Conservation (phyloP, 2,888 invertebrate genomes). For the Busseola fusca region DNA sequence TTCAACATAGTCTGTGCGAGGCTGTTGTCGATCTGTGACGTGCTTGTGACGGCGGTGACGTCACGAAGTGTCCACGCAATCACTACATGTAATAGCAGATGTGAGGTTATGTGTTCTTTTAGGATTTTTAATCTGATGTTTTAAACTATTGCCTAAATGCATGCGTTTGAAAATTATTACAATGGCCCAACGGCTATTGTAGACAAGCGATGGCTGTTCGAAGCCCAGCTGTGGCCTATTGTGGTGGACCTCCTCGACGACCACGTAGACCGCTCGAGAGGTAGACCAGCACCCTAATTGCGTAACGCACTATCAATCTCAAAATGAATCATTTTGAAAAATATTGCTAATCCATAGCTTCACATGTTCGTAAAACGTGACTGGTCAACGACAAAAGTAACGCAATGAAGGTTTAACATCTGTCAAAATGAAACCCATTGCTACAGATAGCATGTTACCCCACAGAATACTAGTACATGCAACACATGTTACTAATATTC, state of each 20-base stretch:
- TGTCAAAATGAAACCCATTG: too few relatives aligned
- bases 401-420: too few relatives aligned
- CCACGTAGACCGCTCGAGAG: neutral
- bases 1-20: neutral
- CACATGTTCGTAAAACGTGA: too few relatives aligned
- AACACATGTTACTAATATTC: constrained; percentile 26
- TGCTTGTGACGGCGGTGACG: constrained; percentile 43
- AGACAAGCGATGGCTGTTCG: neutral
- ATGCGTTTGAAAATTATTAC: constrained; percentile 9
- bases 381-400: too few relatives aligned
- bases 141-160: constrained; percentile 24
- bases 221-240: constrained; percentile 5
- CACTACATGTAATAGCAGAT: constrained; percentile 52
- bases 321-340: too few relatives aligned
- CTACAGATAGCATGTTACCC: too few relatives aligned
- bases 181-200: neutral
- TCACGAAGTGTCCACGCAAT: constrained; percentile 38
- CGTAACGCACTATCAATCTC: too few relatives aligned
- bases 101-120: constrained; percentile 50
- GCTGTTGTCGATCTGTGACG: constrained; percentile 40
- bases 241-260: constrained; percentile 6
- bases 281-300: too few relatives aligned
- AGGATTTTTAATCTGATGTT: constrained; percentile 17
- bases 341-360: too few relatives aligned
- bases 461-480: constrained; percentile 22